phyloP scores from a whole-genome alignment of 1,140 invertebrate species.

The Battus philenor region DNA sequence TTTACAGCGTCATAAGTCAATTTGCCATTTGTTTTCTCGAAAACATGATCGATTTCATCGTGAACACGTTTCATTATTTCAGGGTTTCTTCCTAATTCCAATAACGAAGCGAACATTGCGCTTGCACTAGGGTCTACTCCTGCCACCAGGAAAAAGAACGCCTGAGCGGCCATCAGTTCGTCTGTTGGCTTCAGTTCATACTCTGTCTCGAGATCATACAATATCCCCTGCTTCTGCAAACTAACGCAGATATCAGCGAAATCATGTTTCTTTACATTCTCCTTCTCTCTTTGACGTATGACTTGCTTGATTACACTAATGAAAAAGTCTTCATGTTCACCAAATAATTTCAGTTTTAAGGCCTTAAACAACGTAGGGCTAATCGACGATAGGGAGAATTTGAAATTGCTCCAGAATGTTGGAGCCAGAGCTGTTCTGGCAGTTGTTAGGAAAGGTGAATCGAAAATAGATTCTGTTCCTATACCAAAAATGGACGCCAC shows the following conservation, averaged over 20 bases:
- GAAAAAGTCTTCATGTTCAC: slow-evolving; percentile 21
- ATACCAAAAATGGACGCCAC: slow-evolving; percentile 33
- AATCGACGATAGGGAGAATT: not conserved
- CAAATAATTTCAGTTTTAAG: slow-evolving; percentile 23
- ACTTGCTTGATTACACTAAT: slow-evolving; percentile 32
- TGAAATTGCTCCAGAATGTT: slow-evolving; percentile 3
- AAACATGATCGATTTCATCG: slow-evolving; percentile 75
- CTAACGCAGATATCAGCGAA: slow-evolving; percentile 31
- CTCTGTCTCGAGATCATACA: slow-evolving; percentile 17
- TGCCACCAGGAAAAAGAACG: slow-evolving; percentile 68
- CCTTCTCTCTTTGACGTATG: slow-evolving; percentile 21
- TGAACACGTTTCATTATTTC: slow-evolving; percentile 74
- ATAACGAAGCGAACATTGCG: slow-evolving; percentile 59
- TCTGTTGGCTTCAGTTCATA: slow-evolving; percentile 32
- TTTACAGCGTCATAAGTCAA: slow-evolving; percentile 41
- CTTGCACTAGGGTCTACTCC: slow-evolving; percentile 79
- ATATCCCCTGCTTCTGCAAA: slow-evolving; percentile 26
- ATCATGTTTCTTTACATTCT: slow-evolving; percentile 25
- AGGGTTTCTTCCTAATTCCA: slow-evolving; percentile 73
- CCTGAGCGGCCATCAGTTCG: slow-evolving; percentile 48
- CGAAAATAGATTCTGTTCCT: slow-evolving; percentile 20
- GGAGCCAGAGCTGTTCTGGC: slow-evolving; percentile 12
- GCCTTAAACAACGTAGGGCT: slow-evolving; percentile 2
- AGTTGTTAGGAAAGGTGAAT: slow-evolving; percentile 19
- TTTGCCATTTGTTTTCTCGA: slow-evolving; percentile 35